phyloP scores from a whole-genome alignment of 2,797 vertebrate genomes.

The Menidia menidia region DNA sequence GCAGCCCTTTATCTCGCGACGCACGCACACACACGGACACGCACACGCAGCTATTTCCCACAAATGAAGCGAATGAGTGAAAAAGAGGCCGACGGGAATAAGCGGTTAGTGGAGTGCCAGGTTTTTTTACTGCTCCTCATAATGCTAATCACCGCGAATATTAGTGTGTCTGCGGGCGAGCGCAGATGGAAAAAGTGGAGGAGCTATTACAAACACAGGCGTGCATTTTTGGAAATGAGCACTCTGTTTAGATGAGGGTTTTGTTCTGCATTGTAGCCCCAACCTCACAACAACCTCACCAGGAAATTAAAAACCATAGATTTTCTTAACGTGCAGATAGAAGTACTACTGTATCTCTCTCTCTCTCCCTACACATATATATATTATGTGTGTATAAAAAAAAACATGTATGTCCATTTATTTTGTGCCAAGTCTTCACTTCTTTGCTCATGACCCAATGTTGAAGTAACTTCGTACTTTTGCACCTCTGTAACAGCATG shows the following conservation, averaged over 20 bases:
- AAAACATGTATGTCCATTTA: background rate
- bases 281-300: constrained; percentile 92
- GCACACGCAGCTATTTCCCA: constrained; percentile 24
- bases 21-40: constrained; percentile 21
- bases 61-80: constrained; percentile 50
- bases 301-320: constrained; percentile 99
- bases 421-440: too few relatives aligned
- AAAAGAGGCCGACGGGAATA: constrained; percentile 67
- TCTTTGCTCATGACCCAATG: too few relatives aligned
- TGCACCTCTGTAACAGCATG: too few relatives aligned
- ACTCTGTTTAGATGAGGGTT: constrained; percentile 86
- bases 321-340: constrained; percentile 92
- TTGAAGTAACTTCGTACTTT: too few relatives aligned
- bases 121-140: constrained; percentile 70
- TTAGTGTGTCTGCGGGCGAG: constrained; percentile 40
- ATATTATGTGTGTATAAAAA: too few relatives aligned
- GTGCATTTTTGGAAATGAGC: constrained; percentile 82
- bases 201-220: background rate
- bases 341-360: constrained; percentile 51
- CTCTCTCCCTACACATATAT: constrained; percentile 1
- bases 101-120: constrained; percentile 67
- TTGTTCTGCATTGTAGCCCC: constrained; percentile 95
- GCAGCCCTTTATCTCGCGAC: constrained; percentile 31
- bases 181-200: constrained; percentile 32
- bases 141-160: constrained; percentile 72